Conservation (phyloP, 1,140 invertebrate genomes). For the Trichogramma pretiosum region DNA sequence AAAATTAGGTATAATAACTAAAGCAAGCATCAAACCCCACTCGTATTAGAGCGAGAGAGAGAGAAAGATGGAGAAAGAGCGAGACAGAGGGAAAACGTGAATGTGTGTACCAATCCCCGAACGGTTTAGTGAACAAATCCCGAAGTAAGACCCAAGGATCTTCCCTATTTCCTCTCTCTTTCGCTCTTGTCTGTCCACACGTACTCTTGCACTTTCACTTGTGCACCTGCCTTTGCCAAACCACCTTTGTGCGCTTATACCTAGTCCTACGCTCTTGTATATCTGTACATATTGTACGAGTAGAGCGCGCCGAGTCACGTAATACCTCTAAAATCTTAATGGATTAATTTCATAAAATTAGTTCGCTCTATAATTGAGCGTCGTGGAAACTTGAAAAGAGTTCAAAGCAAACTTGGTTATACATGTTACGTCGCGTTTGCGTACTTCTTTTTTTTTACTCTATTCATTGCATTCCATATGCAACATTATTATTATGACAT, state of each 20-base stretch:
- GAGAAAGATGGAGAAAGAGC: constrained; percentile 1
- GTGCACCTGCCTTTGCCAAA: no score
- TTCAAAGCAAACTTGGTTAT: no score
- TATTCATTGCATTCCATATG: no score
- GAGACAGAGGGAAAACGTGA: constrained; percentile 3
- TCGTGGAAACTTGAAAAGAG: no score
- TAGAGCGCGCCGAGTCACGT: background rate
- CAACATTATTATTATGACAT: no score
- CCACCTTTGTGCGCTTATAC: constrained; percentile 6
- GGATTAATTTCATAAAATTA: constrained; percentile 31
- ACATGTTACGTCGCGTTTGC: no score
- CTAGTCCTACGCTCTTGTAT: constrained; percentile 6
- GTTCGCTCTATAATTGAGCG: constrained; percentile 24
- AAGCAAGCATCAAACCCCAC: no score
- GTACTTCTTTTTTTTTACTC: no score
- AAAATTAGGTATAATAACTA: no score
- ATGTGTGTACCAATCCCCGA: constrained; percentile 10
- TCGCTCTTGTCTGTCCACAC: constrained; percentile 15
- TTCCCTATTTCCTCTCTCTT: constrained; percentile 31
- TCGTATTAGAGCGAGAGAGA: no score
- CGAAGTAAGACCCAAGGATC: constrained; percentile 29
- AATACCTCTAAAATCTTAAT: constrained; percentile 21
- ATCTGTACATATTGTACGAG: background rate
- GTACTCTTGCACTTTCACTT: no score
- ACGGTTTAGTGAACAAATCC: constrained; percentile 32